Conservation (phyloP, 2,888 invertebrate species). For the Drosophila limbata region DNA sequence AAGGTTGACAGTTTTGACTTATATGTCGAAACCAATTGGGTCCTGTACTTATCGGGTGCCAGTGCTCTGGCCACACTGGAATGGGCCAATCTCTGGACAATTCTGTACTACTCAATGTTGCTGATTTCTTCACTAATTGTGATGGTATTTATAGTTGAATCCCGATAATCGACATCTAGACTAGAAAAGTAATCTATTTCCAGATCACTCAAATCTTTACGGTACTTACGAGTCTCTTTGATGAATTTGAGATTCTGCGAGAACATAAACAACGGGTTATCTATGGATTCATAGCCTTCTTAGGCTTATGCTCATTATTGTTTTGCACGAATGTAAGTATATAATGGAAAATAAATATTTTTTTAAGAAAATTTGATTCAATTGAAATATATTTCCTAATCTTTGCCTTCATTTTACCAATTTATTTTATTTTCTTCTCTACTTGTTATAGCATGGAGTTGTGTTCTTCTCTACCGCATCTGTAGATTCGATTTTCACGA, state of each 20-base stretch:
- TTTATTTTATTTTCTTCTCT: no score
- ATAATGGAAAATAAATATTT: no score
- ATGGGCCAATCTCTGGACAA: conserved; percentile 90
- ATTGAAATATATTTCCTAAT: no score
- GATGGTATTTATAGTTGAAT: conserved; percentile 87
- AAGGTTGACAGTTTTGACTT: conserved; percentile 4
- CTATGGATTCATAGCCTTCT: conserved; percentile 52
- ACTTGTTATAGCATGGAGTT: conserved; percentile 81
- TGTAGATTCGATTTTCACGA: conserved; percentile 62
- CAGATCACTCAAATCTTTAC: conserved; percentile 79
- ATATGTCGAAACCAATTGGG: conserved; percentile 64
- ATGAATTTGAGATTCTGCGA: conserved; percentile 80
- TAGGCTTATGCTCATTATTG: conserved; percentile 64
- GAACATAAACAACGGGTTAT: conserved; percentile 59
- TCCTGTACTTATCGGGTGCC: conserved; percentile 71
- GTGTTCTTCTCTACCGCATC: conserved; percentile 58
- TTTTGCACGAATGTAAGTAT: conserved; percentile 80
- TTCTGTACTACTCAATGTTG: conserved; percentile 91
- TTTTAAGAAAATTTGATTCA: conserved; percentile 58
- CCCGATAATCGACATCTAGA: background rate
- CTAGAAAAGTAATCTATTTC: background rate
- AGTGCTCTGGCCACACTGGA: conserved; percentile 68
- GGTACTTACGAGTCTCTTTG: conserved; percentile 77
- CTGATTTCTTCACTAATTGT: conserved; percentile 90
- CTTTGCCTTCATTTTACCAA: no score